Conservation (phyloP, 1,140 invertebrate genomes). For the Leucophenga varia region DNA sequence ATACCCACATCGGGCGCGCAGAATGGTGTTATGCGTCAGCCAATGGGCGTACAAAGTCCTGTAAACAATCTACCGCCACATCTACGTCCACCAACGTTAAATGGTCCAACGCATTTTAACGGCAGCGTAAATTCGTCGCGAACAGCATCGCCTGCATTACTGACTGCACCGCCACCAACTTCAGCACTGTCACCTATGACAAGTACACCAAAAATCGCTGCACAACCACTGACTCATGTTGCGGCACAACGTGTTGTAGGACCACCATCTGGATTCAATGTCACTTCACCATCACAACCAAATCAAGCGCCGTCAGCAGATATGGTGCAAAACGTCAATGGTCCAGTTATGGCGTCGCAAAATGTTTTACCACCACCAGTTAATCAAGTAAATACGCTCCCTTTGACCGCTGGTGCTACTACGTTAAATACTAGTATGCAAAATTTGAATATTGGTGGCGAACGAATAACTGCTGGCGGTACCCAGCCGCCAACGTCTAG, state of each 20-base stretch:
- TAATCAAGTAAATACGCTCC: neutral
- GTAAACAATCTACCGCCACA: slow-evolving; percentile 34
- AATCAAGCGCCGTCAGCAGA: slow-evolving; percentile 3
- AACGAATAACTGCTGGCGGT: slow-evolving; percentile 16
- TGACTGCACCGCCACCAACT: slow-evolving; percentile 5
- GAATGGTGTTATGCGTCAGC: neutral
- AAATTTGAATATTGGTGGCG: slow-evolving; percentile 24
- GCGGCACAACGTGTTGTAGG: no score
- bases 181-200: neutral
- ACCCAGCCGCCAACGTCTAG: neutral
- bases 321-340: no score
- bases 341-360: no score
- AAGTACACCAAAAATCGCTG: slow-evolving; percentile 12
- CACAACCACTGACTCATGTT: no score
- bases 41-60: slow-evolving; percentile 1
- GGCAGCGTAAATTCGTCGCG: slow-evolving; percentile 44
- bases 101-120: slow-evolving; percentile 27
- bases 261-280: neutral
- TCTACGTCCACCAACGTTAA: slow-evolving; percentile 26
- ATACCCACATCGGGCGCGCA: neutral
- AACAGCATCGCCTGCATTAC: slow-evolving; percentile 37
- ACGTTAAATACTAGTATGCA: slow-evolving; percentile 34
- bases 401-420: slow-evolving; percentile 1
- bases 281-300: neutral
- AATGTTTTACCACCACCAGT: no score